phyloP scores from a whole-genome alignment of 2,113 vertebrate genomes.

The Ictalurus punctatus region DNA sequence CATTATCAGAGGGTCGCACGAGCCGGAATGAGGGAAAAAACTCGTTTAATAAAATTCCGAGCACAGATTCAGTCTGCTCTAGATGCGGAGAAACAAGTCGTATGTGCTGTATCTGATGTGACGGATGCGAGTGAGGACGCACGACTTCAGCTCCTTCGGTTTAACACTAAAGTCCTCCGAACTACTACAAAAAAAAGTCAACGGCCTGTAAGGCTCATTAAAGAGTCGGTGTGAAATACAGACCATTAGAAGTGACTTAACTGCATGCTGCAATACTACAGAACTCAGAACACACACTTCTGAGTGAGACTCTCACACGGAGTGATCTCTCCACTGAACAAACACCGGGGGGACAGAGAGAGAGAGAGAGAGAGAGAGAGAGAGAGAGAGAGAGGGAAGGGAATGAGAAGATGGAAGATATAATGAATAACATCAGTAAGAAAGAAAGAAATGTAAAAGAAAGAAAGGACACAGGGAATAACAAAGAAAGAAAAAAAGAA shows the following conservation, averaged over 20 bases:
- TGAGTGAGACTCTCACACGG: neutral
- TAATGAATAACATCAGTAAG: neutral
- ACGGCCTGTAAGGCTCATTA: neutral
- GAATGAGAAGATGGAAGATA: neutral
- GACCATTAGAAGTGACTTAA: neutral
- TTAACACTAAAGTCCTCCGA: neutral
- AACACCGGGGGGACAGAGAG: neutral
- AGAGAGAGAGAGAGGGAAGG: neutral
- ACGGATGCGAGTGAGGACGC: neutral
- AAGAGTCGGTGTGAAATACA: neutral
- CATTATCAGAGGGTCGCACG: neutral
- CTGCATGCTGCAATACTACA: neutral
- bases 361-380: neutral
- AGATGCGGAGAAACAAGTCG: neutral
- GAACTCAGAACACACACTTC: neutral
- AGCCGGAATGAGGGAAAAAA: neutral
- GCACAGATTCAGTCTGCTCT: neutral
- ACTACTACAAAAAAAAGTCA: neutral
- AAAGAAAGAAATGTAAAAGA: neutral
- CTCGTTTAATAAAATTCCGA: neutral
- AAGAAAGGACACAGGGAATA: neutral
- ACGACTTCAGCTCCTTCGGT: neutral
- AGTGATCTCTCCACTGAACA: neutral
- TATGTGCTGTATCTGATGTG: neutral
- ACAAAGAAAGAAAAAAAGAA: too few relatives aligned